Conservation (phyloP, 2,113 vertebrate species). For the Lepus timidus region DNA sequence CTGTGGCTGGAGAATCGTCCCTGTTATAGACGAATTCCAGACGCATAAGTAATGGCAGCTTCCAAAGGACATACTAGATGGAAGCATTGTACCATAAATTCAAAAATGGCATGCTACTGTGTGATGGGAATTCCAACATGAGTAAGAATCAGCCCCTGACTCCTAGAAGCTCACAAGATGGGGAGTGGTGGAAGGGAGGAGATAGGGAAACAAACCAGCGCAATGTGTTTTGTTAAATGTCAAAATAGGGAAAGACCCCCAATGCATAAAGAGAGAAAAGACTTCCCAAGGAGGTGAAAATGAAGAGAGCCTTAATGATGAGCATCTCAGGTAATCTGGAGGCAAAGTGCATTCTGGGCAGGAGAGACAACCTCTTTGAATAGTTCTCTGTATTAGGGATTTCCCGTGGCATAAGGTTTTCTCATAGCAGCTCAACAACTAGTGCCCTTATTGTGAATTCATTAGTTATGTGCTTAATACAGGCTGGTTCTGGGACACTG, state of each 20-base stretch:
- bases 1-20: not conserved
- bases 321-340: not conserved
- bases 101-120: not conserved
- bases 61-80: not conserved
- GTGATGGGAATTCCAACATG: slow-evolving; percentile 1
- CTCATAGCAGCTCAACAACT: not conserved
- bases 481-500: not conserved
- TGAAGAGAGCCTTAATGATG: not conserved
- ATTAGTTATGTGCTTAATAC: not conserved
- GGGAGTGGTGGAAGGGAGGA: not conserved
- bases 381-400: not conserved
- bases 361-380: not conserved
- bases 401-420: not conserved
- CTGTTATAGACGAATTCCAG: not conserved
- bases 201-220: not conserved
- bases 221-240: not conserved
- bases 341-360: not conserved
- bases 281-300: slow-evolving; percentile 18
- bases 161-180: not conserved
- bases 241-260: not conserved
- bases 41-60: not conserved
- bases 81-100: not conserved
- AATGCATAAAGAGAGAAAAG: not conserved
- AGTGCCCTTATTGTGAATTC: not conserved
- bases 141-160: not conserved